These are phyloP conservation scores for Solea solea DNA, from an alignment of 2,113 vertebrate species.

Conservation along the genomic window DNA sequence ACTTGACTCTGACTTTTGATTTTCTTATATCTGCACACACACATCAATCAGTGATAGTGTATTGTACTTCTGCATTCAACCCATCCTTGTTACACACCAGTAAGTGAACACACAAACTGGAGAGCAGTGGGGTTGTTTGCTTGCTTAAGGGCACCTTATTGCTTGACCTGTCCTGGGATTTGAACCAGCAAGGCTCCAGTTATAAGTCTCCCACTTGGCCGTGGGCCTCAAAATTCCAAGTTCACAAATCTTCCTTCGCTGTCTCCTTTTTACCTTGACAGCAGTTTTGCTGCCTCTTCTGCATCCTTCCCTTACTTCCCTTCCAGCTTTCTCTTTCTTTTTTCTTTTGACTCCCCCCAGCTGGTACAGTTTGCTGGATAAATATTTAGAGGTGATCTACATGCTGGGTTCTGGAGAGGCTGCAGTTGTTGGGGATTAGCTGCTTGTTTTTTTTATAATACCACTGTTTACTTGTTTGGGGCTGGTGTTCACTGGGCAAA, in stretches of 20 bases:
- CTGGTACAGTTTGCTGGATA: slow-evolving; percentile 66
- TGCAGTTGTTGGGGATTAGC: slow-evolving; percentile 74
- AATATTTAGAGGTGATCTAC: slow-evolving; percentile 58
- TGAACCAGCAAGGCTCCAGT: no score
- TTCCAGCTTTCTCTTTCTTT: slow-evolving; percentile 2
- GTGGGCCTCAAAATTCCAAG: no score
- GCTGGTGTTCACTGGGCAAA: slow-evolving; percentile 34
- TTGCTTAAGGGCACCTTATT: no score
- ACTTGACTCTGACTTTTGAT: no score
- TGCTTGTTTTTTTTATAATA: slow-evolving; percentile 67
- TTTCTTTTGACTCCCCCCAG: slow-evolving; percentile 32
- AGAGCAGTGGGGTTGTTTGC: no score
- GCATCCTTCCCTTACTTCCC: slow-evolving; percentile 5
- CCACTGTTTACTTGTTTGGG: slow-evolving; percentile 47
- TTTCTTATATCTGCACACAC: no score
- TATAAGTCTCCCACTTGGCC: no score
- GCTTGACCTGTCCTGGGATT: no score
- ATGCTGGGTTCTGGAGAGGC: slow-evolving; percentile 51
- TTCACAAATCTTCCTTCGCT: neutral
- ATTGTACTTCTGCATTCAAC: no score
- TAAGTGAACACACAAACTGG: no score
- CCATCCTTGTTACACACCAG: no score
- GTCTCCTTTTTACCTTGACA: neutral
- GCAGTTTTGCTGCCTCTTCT: slow-evolving; percentile 8
- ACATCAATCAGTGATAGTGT: neutral